Percentiles rank a stretch among this genome's conserved stretches.
Conservation (phyloP, 2,797 vertebrate genomes). For the Phoxinus dragarum region DNA sequence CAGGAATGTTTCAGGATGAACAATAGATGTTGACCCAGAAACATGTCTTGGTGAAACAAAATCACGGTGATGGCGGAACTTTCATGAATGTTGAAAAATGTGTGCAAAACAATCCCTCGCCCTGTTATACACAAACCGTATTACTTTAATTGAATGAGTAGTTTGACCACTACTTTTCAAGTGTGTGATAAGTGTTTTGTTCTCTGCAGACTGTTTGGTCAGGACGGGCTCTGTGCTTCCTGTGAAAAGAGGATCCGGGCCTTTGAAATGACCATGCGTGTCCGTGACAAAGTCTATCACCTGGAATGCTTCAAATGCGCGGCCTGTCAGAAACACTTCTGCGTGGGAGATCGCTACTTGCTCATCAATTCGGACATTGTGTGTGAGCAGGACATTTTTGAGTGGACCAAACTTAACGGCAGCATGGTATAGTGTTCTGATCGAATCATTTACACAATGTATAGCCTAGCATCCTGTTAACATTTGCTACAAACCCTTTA, state of each 20-base stretch:
- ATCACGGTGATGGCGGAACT: neutral
- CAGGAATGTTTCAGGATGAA: neutral
- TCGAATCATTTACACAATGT: neutral
- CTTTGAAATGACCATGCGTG: slow-evolving; percentile 99
- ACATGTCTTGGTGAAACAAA: too few relatives aligned
- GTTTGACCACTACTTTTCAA: neutral
- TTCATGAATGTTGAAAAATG: neutral
- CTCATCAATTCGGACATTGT: slow-evolving; percentile 99
- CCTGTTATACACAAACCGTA: neutral
- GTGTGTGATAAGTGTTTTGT: neutral
- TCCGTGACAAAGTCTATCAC: slow-evolving; percentile 98
- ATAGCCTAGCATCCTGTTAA: neutral
- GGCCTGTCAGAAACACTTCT: slow-evolving; percentile 99
- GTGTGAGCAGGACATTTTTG: slow-evolving; percentile 98
- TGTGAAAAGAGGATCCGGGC: slow-evolving; percentile 98
- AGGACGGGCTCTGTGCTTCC: slow-evolving; percentile 95
- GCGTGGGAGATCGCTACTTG: slow-evolving; percentile 97
- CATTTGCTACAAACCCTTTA: slow-evolving; percentile 21
- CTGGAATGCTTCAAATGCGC: slow-evolving; percentile 99
- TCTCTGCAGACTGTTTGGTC: slow-evolving; percentile 90
- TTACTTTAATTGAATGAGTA: neutral
- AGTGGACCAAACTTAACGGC: slow-evolving; percentile 97
- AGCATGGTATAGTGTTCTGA: slow-evolving; percentile 71
- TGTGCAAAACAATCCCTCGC: neutral
- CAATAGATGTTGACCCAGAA: neutral